phyloP scores from a whole-genome alignment of 2,113 vertebrate genomes.

The Brachirus orientalis region DNA sequence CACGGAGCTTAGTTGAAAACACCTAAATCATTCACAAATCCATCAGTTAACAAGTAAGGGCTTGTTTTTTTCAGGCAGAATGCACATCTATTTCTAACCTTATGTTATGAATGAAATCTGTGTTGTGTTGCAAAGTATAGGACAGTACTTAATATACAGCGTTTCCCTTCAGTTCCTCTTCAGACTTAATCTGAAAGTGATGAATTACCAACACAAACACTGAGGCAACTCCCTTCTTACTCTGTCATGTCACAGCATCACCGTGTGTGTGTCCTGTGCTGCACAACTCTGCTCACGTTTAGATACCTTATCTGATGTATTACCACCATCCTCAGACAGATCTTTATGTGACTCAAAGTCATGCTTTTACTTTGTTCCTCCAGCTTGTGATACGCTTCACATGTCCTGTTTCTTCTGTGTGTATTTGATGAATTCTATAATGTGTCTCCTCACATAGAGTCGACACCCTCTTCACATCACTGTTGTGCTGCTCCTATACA shows the following conservation, averaged over 20 bases:
- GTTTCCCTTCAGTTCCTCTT: slow-evolving; percentile 17
- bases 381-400: slow-evolving; percentile 7
- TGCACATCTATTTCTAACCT: slow-evolving; percentile 8
- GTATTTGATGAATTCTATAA: neutral
- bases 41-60: too few relatives aligned
- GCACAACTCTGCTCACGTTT: neutral
- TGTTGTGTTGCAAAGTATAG: neutral
- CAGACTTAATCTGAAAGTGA: neutral
- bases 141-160: too few relatives aligned
- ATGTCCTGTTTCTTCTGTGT: slow-evolving; percentile 4
- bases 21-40: neutral
- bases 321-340: slow-evolving; percentile 6
- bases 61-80: too few relatives aligned
- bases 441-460: neutral
- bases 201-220: neutral
- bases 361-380: neutral
- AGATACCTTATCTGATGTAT: slow-evolving; percentile 35
- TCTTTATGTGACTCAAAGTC: slow-evolving; percentile 20
- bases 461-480: neutral
- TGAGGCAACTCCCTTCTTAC: neutral
- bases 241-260: neutral
- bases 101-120: neutral
- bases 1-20: neutral
- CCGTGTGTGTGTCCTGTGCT: slow-evolving; percentile 4
- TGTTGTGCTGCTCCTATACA: slow-evolving; percentile 10